Conservation (phyloP, 2,888 invertebrate genomes). For the Tenodera sinensis region DNA sequence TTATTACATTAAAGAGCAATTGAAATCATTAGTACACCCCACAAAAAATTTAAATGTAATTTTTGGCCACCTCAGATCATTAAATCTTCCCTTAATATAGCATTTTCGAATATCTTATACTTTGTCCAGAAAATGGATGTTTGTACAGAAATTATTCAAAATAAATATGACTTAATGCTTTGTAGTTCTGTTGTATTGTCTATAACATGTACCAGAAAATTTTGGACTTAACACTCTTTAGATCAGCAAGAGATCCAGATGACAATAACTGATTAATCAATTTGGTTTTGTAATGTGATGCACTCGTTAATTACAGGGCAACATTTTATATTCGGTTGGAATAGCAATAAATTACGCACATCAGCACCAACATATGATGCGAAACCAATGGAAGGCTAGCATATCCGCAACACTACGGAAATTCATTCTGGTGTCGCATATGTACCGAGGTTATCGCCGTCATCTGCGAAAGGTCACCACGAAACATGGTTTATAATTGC, state of each 20-base stretch:
- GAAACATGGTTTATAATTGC: not conserved
- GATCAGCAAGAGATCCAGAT: not conserved
- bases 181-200: too few species aligned
- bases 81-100: too few species aligned
- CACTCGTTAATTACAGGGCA: not conserved
- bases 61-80: too few species aligned
- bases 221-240: too few species aligned
- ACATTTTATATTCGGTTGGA: not conserved
- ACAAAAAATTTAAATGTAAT: too few species aligned
- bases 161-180: too few species aligned
- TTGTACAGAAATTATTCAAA: too few species aligned
- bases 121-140: too few species aligned
- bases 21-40: too few species aligned
- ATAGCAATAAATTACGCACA: not conserved
- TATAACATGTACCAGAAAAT: too few species aligned
- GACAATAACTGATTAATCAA: not conserved
- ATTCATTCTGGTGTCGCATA: not conserved
- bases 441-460: not conserved
- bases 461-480: not conserved
- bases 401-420: not conserved
- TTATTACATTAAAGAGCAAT: too few species aligned
- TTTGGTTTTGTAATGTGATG: not conserved
- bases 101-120: too few species aligned
- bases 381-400: not conserved
- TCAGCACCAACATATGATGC: not conserved